A percentile compares a stretch with the other conserved stretches of the same genome.
Evolutionary conservation across 2,113 vertebrate species (phyloP).

Genomic region (Danionella cerebrum): DNA sequence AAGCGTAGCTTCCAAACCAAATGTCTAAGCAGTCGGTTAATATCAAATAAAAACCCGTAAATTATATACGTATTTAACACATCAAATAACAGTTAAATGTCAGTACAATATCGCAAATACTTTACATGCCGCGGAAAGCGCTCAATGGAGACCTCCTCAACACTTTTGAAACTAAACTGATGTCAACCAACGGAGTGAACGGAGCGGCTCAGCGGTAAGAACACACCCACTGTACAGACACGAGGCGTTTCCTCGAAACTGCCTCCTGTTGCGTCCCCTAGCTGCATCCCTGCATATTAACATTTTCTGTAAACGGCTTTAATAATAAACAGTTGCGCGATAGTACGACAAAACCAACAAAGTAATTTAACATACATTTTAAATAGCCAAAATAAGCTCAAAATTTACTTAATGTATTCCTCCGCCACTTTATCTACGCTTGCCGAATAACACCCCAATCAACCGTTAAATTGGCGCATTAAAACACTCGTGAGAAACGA

Average conservation of each 20-base stretch:
- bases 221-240: neutral
- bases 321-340: neutral
- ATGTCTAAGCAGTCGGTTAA: neutral
- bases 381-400: too few species aligned
- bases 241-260: neutral
- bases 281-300: neutral
- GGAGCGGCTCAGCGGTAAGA: neutral
- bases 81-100: neutral
- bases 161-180: constrained; percentile 1
- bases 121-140: neutral
- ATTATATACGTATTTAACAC: neutral
- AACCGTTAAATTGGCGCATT: neutral
- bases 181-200: neutral
- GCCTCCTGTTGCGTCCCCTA: neutral
- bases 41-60: neutral
- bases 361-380: neutral
- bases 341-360: neutral
- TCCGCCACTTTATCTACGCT: neutral
- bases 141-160: neutral
- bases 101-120: neutral
- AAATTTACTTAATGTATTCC: too few species aligned
- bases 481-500: too few species aligned
- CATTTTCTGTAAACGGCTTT: neutral
- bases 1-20: neutral
- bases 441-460: neutral